phyloP scores from a whole-genome alignment of 2,113 vertebrate genomes.

The Argyrosomus japonicus region DNA sequence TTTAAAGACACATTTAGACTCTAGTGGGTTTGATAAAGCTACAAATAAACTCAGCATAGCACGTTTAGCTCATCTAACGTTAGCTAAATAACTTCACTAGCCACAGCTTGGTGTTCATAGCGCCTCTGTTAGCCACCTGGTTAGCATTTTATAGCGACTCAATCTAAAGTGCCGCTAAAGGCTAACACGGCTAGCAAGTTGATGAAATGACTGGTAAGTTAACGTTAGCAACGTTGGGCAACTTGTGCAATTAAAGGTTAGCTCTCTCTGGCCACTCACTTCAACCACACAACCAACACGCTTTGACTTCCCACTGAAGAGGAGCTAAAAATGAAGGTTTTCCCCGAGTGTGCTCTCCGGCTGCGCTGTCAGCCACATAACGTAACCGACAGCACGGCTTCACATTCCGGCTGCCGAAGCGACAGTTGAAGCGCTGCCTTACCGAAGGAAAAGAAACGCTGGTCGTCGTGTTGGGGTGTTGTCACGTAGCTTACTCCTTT shows the following conservation, averaged over 20 bases:
- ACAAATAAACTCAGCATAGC: neutral
- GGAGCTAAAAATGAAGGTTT: neutral
- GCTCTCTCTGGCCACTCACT: neutral
- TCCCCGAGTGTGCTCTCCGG: neutral
- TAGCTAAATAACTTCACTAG: constrained; percentile 32
- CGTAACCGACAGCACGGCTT: constrained; percentile 9
- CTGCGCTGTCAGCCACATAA: constrained; percentile 39
- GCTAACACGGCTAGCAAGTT: constrained; percentile 72
- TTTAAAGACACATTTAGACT: neutral
- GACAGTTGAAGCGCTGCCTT: constrained; percentile 52
- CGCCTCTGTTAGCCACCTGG: constrained; percentile 60
- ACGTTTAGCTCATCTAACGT: constrained; percentile 6
- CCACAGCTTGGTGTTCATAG: neutral
- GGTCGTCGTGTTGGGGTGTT: constrained; percentile 67
- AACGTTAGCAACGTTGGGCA: constrained; percentile 25
- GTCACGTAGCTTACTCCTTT: constrained; percentile 67
- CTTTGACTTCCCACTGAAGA: neutral
- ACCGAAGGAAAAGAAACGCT: constrained; percentile 61
- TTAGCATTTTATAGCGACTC: constrained; percentile 43
- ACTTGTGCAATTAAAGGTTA: constrained; percentile 15
- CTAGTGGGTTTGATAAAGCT: neutral
- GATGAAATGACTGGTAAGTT: constrained; percentile 40
- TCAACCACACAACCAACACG: neutral
- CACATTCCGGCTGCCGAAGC: constrained; percentile 36
- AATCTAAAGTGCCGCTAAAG: constrained; percentile 43